Percentiles rank a stretch among this genome's conserved stretches.
phyloP scores from a whole-genome alignment of 2,797 vertebrate genomes.

The Apogon hyalosoma region DNA sequence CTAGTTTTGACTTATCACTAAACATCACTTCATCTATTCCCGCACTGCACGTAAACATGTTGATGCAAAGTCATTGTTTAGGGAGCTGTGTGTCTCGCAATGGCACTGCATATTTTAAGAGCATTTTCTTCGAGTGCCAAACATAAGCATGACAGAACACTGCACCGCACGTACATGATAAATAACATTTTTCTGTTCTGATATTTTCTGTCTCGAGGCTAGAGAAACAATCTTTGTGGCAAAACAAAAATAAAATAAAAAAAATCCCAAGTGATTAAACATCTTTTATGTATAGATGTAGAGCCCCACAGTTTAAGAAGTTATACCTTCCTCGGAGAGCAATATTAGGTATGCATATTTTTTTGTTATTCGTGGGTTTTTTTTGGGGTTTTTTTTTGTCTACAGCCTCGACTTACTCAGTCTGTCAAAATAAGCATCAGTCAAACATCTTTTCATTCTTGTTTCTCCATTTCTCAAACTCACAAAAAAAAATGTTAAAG shows the following conservation, averaged over 20 bases:
- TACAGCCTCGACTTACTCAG: background rate
- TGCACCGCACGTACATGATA: background rate
- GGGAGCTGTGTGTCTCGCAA: too few species aligned
- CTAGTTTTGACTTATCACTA: too few species aligned
- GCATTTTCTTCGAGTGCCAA: background rate
- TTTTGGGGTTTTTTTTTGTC: background rate
- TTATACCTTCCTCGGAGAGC: conserved; percentile 13
- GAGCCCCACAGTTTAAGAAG: background rate
- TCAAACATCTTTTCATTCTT: background rate
- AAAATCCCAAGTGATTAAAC: conserved; percentile 7
- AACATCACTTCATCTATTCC: too few species aligned
- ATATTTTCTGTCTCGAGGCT: background rate
- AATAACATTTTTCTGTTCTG: background rate
- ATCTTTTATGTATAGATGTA: background rate
- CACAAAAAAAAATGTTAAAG: background rate
- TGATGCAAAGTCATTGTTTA: too few species aligned
- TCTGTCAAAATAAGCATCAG: background rate
- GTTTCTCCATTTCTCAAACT: background rate
- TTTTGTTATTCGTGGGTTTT: background rate
- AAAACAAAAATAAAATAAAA: background rate
- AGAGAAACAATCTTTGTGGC: background rate
- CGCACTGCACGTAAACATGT: too few species aligned
- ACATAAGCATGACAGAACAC: background rate
- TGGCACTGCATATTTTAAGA: background rate
- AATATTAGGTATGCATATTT: background rate